Conservation (phyloP, 2,888 invertebrate genomes). For the Mesochorus sp. region DNA sequence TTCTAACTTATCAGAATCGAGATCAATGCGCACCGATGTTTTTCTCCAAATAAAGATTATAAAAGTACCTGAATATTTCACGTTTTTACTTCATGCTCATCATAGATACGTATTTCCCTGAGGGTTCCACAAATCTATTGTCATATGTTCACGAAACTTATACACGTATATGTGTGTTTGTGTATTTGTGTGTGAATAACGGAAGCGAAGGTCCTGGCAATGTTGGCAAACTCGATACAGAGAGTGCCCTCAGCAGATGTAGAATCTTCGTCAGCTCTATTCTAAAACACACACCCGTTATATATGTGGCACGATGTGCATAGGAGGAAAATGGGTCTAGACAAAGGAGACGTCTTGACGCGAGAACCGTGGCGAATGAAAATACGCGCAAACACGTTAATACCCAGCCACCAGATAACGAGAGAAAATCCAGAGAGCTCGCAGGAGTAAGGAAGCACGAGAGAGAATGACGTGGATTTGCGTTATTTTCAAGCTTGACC, state of each 20-base stretch:
- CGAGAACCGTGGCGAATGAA: conserved; percentile 35
- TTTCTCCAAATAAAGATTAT: too few relatives aligned
- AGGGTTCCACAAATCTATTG: conserved; percentile 7
- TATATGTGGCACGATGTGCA: background rate
- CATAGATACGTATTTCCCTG: conserved; percentile 40
- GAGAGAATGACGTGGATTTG: conserved; percentile 67
- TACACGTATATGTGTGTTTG: background rate
- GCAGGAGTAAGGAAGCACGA: conserved; percentile 35
- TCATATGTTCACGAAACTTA: background rate
- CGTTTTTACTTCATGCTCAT: background rate
- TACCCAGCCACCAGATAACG: conserved; percentile 45
- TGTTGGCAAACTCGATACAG: too few relatives aligned
- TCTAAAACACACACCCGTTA: background rate
- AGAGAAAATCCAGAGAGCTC: conserved; percentile 40
- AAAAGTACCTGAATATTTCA: conserved; percentile 23
- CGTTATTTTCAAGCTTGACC: conserved; percentile 71
- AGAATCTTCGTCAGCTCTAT: background rate
- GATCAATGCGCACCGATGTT: too few relatives aligned
- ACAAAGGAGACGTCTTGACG: conserved; percentile 38
- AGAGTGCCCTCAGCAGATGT: too few relatives aligned
- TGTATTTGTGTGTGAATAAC: too few relatives aligned
- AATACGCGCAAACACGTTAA: conserved; percentile 61
- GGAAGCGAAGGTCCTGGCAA: too few relatives aligned
- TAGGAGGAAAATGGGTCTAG: conserved; percentile 11
- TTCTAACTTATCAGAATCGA: conserved; percentile 4